Percentiles rank a stretch among this genome's conserved stretches.
Evolutionary conservation across 2,113 vertebrate species (phyloP).

Genomic region (Peromyscus leucopus): DNA sequence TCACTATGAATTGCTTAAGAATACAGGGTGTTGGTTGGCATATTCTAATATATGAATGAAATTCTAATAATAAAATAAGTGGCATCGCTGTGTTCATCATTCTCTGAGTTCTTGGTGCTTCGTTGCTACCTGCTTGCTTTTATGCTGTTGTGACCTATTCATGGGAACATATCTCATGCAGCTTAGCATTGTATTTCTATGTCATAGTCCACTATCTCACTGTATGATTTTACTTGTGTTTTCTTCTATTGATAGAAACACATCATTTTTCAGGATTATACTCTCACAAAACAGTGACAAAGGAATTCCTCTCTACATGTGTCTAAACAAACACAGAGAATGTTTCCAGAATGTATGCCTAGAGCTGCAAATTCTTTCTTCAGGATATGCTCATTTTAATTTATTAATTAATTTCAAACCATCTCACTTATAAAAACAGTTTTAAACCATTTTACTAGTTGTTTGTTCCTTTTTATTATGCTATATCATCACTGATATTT

Average conservation of each 20-base stretch:
- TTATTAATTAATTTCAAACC: not conserved
- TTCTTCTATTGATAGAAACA: slow-evolving; percentile 20
- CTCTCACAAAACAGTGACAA: not conserved
- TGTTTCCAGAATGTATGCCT: not conserved
- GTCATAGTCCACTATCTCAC: not conserved
- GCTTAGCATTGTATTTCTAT: not conserved
- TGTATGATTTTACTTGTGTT: not conserved
- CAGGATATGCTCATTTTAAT: not conserved
- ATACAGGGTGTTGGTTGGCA: not conserved
- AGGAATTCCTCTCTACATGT: not conserved
- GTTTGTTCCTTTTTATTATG: not conserved
- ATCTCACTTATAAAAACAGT: not conserved
- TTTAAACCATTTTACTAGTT: not conserved
- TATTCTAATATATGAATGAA: not conserved
- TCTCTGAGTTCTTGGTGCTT: not conserved
- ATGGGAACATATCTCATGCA: not conserved
- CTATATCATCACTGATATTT: not conserved
- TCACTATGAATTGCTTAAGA: slow-evolving; percentile 2
- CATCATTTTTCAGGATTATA: not conserved
- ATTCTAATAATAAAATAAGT: not conserved
- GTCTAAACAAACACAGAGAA: not conserved
- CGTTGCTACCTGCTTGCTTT: not conserved
- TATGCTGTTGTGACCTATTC: not conserved
- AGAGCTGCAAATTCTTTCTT: not conserved
- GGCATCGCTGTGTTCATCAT: not conserved